phyloP scores from a whole-genome alignment of 2,888 invertebrate genomes.

The Diarsia brunnea region DNA sequence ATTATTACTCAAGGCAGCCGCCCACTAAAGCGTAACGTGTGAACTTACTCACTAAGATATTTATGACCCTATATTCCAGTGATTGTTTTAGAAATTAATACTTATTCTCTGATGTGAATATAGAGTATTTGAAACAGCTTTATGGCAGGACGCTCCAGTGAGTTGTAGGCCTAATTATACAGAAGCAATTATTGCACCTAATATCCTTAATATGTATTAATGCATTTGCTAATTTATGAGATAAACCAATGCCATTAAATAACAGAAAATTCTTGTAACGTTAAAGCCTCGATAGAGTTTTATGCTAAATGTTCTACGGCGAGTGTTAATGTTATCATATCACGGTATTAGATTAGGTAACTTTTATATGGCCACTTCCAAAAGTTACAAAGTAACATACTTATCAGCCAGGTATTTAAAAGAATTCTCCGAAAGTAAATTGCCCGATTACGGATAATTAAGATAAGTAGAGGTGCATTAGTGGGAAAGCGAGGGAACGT shows the following conservation, averaged over 20 bases:
- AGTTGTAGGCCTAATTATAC: slow-evolving; percentile 36
- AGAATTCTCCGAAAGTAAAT: slow-evolving; percentile 51
- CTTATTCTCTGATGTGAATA: not conserved
- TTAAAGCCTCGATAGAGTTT: slow-evolving; percentile 43
- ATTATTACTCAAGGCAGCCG: slow-evolving; percentile 59
- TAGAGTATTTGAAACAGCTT: slow-evolving; percentile 10
- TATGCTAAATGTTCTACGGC: slow-evolving; percentile 49
- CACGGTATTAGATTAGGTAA: slow-evolving; percentile 36
- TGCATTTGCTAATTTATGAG: slow-evolving; percentile 46
- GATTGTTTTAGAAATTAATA: slow-evolving; percentile 23
- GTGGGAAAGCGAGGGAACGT: slow-evolving; percentile 47
- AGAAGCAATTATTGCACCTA: slow-evolving; percentile 15
- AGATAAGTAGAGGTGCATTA: slow-evolving; percentile 63
- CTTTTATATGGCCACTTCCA: slow-evolving; percentile 54
- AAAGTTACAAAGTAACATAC: slow-evolving; percentile 51
- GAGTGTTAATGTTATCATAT: slow-evolving; percentile 31
- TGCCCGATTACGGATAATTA: slow-evolving; percentile 63
- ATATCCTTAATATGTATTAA: slow-evolving; percentile 14
- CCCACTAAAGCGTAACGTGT: slow-evolving; percentile 58
- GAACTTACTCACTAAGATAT: slow-evolving; percentile 32
- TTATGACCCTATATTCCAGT: slow-evolving; percentile 14
- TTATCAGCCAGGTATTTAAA: slow-evolving; percentile 28
- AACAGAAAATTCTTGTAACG: slow-evolving; percentile 39
- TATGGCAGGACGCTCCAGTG: slow-evolving; percentile 25
- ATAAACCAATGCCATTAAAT: slow-evolving; percentile 27